These are phyloP conservation scores for Geopemphigus sp. DNA, from an alignment of 1,140 invertebrate genomes.

Conservation along the genomic window DNA sequence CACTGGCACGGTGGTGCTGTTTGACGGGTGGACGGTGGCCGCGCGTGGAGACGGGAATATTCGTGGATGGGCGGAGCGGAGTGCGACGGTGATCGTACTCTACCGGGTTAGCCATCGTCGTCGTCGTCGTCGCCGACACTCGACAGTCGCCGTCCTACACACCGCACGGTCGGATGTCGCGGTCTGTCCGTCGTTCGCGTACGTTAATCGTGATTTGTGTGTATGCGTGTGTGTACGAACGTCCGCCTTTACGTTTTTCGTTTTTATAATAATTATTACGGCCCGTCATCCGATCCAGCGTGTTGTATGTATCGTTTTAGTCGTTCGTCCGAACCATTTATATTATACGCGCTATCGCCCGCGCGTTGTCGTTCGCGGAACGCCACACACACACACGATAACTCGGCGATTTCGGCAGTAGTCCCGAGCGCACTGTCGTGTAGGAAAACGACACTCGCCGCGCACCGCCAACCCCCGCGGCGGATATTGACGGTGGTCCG, in stretches of 20 bases:
- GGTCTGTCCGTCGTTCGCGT: background rate
- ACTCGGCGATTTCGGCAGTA: background rate
- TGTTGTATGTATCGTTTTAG: too few relatives aligned
- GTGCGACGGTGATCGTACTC: constrained; percentile 4
- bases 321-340: too few relatives aligned
- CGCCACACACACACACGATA: background rate
- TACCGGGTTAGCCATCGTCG: background rate
- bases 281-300: too few relatives aligned
- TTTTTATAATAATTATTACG: too few relatives aligned
- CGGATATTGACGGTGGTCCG: background rate
- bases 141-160: constrained; percentile 12
- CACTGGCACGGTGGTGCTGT: background rate
- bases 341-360: too few relatives aligned
- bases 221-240: background rate
- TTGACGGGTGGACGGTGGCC: background rate
- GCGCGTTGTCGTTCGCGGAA: too few relatives aligned
- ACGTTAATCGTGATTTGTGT: background rate
- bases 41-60: background rate
- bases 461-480: background rate
- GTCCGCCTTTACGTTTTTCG: background rate
- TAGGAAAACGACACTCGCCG: background rate
- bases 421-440: background rate
- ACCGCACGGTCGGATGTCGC: background rate
- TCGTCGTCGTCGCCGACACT: constrained; percentile 5
- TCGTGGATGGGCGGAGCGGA: background rate